Evolutionary conservation across 2,888 invertebrate genomes (phyloP).

Genomic region (Oligia strigilis): DNA sequence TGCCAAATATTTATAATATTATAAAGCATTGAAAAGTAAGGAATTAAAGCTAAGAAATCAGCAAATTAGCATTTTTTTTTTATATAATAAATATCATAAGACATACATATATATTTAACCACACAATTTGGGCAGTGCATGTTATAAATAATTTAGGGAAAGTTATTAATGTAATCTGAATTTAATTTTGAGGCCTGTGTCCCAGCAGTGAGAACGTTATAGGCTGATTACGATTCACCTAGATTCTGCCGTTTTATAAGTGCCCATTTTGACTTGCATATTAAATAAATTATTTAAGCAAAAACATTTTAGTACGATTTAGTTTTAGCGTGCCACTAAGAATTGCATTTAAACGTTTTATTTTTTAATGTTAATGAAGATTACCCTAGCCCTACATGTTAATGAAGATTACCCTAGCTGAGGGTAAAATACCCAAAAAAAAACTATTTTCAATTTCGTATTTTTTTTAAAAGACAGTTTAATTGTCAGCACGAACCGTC

Average conservation of each 20-base stretch:
- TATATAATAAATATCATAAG: neutral
- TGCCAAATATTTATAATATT: neutral
- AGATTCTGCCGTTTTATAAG: too few relatives aligned
- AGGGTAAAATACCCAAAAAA: neutral
- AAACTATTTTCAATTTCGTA: neutral
- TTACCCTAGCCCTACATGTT: neutral
- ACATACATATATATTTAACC: conserved; percentile 17
- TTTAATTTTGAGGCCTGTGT: too few relatives aligned
- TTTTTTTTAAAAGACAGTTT: too few relatives aligned
- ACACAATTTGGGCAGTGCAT: conserved; percentile 1
- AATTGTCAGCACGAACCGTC: neutral
- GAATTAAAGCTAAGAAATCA: conserved; percentile 17
- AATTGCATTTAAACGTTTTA: conserved; percentile 1
- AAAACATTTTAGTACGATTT: conserved; percentile 1
- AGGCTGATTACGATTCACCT: too few relatives aligned
- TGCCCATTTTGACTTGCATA: neutral
- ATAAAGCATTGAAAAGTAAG: conserved; percentile 14
- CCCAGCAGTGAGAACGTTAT: too few relatives aligned
- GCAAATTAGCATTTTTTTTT: conserved; percentile 1
- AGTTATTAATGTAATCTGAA: neutral
- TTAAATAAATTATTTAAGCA: neutral
- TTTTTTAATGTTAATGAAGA: neutral
- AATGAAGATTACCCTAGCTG: neutral
- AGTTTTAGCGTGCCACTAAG: conserved; percentile 14
- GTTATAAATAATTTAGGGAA: neutral